A percentile compares a stretch with the other conserved stretches of the same genome.
phyloP scores from a whole-genome alignment of 2,888 invertebrate species.

The Lasioglossum morio region DNA sequence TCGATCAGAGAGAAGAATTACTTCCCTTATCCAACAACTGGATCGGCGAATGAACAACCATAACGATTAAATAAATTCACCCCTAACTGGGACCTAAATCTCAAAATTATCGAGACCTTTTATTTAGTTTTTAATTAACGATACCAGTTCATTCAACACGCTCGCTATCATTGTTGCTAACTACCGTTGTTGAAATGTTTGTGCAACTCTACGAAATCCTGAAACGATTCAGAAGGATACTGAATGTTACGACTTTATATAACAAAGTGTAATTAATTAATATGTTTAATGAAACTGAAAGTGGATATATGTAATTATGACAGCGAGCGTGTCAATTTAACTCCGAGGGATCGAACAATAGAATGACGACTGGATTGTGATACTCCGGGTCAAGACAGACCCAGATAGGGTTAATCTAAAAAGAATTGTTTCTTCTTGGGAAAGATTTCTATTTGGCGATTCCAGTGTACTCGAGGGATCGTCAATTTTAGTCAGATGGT shows the following conservation, averaged over 20 bases:
- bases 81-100: too few relatives aligned
- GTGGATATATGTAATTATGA: too few relatives aligned
- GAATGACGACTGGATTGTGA: background rate
- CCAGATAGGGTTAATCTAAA: background rate
- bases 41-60: too few relatives aligned
- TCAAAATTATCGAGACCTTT: too few relatives aligned
- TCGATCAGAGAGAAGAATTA: too few relatives aligned
- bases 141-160: background rate
- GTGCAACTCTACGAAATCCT: background rate
- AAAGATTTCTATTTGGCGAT: background rate
- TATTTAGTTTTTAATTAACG: background rate
- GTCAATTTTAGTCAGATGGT: background rate
- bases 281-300: background rate
- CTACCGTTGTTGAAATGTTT: background rate
- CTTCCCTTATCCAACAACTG: too few relatives aligned
- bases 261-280: too few relatives aligned
- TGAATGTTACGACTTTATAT: background rate
- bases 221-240: background rate
- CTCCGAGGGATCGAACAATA: background rate
- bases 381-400: background rate
- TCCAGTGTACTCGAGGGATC: background rate
- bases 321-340: background rate
- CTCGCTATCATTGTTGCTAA: background rate
- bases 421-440: background rate
- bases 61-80: too few relatives aligned